Evolutionary conservation across 2,113 vertebrate species (phyloP).

Genomic region (Saccopteryx bilineata): DNA sequence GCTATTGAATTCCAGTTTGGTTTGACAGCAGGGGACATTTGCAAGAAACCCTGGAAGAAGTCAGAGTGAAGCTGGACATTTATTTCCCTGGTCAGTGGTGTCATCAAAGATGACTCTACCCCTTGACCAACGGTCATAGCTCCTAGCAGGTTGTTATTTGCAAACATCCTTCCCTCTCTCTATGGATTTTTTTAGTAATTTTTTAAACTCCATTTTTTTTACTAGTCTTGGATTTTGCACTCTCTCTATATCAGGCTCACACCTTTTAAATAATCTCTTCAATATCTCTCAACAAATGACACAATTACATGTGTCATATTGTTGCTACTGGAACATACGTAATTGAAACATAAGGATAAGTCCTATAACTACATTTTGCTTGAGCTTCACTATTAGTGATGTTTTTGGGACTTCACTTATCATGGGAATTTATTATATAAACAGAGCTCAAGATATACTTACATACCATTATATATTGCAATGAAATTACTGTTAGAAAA

Average conservation of each 20-base stretch:
- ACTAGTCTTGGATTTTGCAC: neutral
- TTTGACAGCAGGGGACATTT: neutral
- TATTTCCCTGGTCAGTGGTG: neutral
- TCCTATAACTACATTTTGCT: neutral
- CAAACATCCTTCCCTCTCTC: neutral
- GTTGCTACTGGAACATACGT: neutral
- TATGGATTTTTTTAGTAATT: neutral
- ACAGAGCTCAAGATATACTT: neutral
- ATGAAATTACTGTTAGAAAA: neutral
- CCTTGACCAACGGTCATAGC: neutral
- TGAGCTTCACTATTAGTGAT: neutral
- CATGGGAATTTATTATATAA: neutral
- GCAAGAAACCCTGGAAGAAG: neutral
- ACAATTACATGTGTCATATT: neutral
- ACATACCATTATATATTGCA: neutral
- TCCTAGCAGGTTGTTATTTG: neutral
- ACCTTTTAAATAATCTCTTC: conserved; percentile 22
- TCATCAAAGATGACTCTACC: neutral
- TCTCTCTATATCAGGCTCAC: neutral
- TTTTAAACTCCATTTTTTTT: neutral
- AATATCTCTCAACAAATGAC: neutral
- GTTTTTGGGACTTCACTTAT: neutral
- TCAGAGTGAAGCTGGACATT: neutral
- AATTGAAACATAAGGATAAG: neutral
- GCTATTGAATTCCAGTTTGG: neutral